phyloP scores from a whole-genome alignment of 2,797 vertebrate genomes.

The Chaetophractus vellerosus region DNA sequence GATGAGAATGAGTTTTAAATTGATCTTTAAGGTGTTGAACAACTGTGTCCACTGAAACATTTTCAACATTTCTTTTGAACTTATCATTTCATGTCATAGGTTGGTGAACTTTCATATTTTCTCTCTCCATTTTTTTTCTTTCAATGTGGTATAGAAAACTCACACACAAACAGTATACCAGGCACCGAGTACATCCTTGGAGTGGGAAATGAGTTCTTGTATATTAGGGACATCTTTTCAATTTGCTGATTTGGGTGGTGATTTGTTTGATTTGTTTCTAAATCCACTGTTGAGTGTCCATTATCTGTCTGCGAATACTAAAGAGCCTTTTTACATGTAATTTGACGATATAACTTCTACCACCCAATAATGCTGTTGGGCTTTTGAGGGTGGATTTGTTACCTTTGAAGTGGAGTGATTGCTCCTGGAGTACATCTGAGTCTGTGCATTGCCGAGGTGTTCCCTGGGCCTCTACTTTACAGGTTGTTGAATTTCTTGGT shows the following conservation, averaged over 20 bases:
- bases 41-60: slow-evolving; percentile 68
- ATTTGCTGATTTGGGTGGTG: slow-evolving; percentile 60
- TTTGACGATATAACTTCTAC: not conserved
- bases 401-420: not conserved
- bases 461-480: not conserved
- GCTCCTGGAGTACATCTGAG: not conserved
- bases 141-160: slow-evolving; percentile 53
- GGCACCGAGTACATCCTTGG: not conserved
- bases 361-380: not conserved
- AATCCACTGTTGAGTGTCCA: slow-evolving; percentile 28
- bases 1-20: slow-evolving; percentile 83
- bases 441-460: not conserved
- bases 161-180: slow-evolving; percentile 48
- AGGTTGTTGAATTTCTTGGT: not conserved
- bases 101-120: slow-evolving; percentile 76
- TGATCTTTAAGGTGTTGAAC: slow-evolving; percentile 79
- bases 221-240: slow-evolving; percentile 10
- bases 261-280: slow-evolving; percentile 60
- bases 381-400: slow-evolving; percentile 6
- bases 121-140: not conserved
- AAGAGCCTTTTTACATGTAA: slow-evolving; percentile 55
- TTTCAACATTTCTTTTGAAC: slow-evolving; percentile 75
- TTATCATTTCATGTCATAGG: slow-evolving; percentile 72
- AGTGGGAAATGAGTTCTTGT: slow-evolving; percentile 15
- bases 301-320: not conserved